Evolutionary conservation across 2,888 invertebrate species (phyloP).

Genomic region (Hemicrepidius hirtus): DNA sequence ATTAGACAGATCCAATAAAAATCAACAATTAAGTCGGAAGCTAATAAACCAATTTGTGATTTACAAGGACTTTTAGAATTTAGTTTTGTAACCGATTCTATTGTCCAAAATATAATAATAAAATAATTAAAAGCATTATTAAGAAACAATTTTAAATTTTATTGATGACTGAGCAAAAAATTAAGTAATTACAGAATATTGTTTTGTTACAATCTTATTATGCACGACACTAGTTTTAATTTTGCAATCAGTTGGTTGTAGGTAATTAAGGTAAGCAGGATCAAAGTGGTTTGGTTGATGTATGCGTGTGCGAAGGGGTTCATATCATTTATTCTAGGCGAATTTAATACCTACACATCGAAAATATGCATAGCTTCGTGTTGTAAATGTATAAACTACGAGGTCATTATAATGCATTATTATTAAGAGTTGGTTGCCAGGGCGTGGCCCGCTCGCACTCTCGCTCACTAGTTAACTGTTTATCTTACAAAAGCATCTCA

Average conservation of each 20-base stretch:
- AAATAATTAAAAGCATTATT: too few species aligned
- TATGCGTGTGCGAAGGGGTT: too few species aligned
- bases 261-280: too few species aligned
- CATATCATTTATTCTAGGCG: background rate
- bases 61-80: constrained; percentile 7
- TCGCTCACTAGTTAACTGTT: constrained; percentile 31
- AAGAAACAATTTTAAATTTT: too few species aligned
- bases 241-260: too few species aligned
- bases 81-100: too few species aligned
- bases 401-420: constrained; percentile 51
- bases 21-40: constrained; percentile 21
- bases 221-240: too few species aligned
- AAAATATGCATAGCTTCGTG: constrained; percentile 34
- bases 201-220: too few species aligned
- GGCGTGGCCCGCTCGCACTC: constrained; percentile 50
- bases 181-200: too few species aligned
- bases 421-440: constrained; percentile 47
- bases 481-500: constrained; percentile 45
- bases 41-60: background rate
- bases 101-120: too few species aligned
- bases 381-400: constrained; percentile 46
- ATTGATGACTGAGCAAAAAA: too few species aligned
- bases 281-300: too few species aligned
- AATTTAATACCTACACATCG: constrained; percentile 7
- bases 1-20: background rate